Base-by-base conservation (phyloP, 2,888 invertebrate genomes). In the Orthosia gothica region DNA sequence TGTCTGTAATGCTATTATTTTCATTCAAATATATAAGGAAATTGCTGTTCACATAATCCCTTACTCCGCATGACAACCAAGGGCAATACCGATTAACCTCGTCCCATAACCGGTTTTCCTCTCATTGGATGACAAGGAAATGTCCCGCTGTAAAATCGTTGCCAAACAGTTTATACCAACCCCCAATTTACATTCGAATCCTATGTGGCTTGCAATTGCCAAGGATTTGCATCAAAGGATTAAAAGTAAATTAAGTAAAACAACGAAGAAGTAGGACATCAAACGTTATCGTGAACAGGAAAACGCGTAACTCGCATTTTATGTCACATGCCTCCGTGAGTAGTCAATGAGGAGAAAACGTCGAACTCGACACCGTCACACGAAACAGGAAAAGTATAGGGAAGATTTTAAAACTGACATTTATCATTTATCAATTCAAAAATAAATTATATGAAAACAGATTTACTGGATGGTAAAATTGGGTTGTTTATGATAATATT, bases 301-400 rank as follows among this genome's bases (percentile, higher is more conserved):
- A 61, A 64, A 63, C 11, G 54, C 54, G 49, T 40, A 49, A n/a
- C 58, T 49, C 18, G 11, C 11, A 40, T 45, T 72, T 64, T 40
- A 79, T 61, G 80, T 32, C 59, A 32, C 59, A 73, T 26, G 58
- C 54, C 54, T 73, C 59, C 59, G 16, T 55, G 59, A 73, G 81
- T 50, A 77, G 74, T 77, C 59, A 80, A 65, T 65, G 80, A 55
- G 64, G 61, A 63, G 79, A 52, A 76, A 79, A 76, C 16, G 59
- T 72, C 11, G 45, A 73, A 54, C 7, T 13, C 49, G n/a, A 15
- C 57, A 20, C n/a, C 40, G 11, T 32, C 54, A 72, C 26, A 49
- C 13, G 58, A 64, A 64, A 50, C 26, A 54, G 54, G 55, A 75
- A 62, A 62, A 62, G 40, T 63, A 75, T 18, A 68, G n/a, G 18